These are phyloP conservation scores for Phataginus tricuspis DNA, from an alignment of 2,797 vertebrate species.

Conservation along the genomic window DNA sequence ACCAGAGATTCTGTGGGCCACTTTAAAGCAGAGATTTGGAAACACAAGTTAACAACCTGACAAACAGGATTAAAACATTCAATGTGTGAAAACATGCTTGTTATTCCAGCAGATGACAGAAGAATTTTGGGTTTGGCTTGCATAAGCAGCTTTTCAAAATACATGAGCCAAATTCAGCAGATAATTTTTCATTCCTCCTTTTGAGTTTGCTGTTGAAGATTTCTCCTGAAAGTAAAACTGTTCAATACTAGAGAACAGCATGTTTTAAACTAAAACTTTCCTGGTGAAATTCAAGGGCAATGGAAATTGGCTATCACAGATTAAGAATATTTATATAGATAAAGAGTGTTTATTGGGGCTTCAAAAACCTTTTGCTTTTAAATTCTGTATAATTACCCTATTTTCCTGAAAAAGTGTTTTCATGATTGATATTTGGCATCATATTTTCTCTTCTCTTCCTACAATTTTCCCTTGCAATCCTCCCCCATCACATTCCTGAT, in stretches of 20 bases:
- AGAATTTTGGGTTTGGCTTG: conserved; percentile 63
- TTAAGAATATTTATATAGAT: background rate
- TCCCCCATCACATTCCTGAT: background rate
- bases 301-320: background rate
- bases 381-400: background rate
- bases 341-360: background rate
- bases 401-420: background rate
- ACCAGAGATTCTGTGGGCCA: conserved; percentile 47
- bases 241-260: background rate
- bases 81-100: conserved; percentile 67
- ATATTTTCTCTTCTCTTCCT: background rate
- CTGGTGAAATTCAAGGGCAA: background rate
- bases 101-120: conserved; percentile 67
- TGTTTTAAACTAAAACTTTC: background rate
- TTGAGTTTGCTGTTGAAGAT: conserved; percentile 15
- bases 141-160: conserved; percentile 57
- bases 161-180: conserved; percentile 9
- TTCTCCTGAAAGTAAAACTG: conserved; percentile 27
- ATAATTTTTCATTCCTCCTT: conserved; percentile 2
- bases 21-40: conserved; percentile 71
- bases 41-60: conserved; percentile 71
- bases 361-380: background rate
- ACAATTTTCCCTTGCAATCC: background rate
- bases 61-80: conserved; percentile 76
- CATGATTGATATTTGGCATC: background rate